Evolutionary conservation across 2,888 invertebrate genomes (phyloP), one percentile per base, ranked within the genome.

Genomic region (Girardia tigrina): DNA sequence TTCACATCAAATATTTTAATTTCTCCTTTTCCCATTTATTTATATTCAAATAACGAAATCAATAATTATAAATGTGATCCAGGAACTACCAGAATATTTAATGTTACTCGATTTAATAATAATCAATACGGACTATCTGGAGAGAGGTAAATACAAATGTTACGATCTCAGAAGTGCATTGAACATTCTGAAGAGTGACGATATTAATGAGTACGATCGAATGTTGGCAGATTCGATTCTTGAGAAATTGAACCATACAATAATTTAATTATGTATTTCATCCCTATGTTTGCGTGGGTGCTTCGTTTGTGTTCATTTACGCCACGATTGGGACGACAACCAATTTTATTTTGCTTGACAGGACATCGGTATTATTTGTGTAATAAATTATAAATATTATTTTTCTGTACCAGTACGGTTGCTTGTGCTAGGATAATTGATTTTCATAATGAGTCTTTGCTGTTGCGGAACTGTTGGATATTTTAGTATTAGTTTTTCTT

Each of bases 71-170:
- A 56, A 56, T 2, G 4, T 6, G 4, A 20, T 28, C 2, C 36
- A 75, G 75, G 75, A 70, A 4, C n/a, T 75, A 28, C 28, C 29
- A 12, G 75, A 75, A 75, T 75, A 75, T 27, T 70, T 75, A 29
- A 70, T 75, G 23, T 70, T 75, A 36, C 29, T 75, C 14, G 75
- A 75, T 28, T 23, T 75, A 4, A 70, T 75, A 4, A 20, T 75
- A 8, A 6, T 28, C 23, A 26, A 75, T 29, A 29, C 75, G 20
- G 71, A 75, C 26, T 75, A 75, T 69, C 28, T 74, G 8, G 69
- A 42, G 16, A 23, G 74, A 23, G 74, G 74, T 1, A 69, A 69
- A 42, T 74, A 74, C 36, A 74, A 74, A 69, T 42, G 56, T 14
- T 56, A 23, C n/a, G 74, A 74, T 56, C 56, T 74, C 1, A 56